phyloP scores from a whole-genome alignment of 2,113 vertebrate genomes.

The Cettia cetti region DNA sequence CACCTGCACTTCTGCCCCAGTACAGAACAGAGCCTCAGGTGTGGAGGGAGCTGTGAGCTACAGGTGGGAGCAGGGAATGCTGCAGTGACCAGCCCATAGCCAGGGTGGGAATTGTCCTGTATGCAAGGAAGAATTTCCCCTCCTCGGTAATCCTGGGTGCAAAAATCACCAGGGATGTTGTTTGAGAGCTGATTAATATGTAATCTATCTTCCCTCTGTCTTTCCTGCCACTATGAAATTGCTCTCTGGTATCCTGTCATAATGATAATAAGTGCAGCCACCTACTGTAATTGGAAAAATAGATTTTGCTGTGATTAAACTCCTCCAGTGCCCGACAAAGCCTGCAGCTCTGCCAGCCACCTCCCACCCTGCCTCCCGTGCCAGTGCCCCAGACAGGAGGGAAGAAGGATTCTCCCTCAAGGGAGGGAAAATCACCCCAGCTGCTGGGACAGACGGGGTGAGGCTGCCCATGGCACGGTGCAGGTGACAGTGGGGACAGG shows the following conservation, averaged over 20 bases:
- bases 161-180: neutral
- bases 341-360: neutral
- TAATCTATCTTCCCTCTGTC: neutral
- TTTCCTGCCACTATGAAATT: neutral
- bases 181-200: neutral
- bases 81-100: accelerated
- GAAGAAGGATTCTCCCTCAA: accelerated
- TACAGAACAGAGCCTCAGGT: neutral
- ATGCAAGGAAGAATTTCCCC: neutral
- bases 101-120: neutral
- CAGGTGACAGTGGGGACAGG: neutral
- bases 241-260: slow-evolving; percentile 33
- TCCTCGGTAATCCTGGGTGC: neutral
- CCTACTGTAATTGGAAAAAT: slow-evolving; percentile 46
- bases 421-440: accelerated
- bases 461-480: accelerated
- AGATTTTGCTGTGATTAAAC: slow-evolving; percentile 44
- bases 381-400: neutral
- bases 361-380: neutral
- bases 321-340: neutral
- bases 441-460: accelerated
- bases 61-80: neutral
- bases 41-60: neutral
- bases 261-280: slow-evolving; percentile 35
- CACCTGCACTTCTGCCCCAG: neutral